Conservation (phyloP, 2,113 vertebrate species). For the Hippolais icterina region DNA sequence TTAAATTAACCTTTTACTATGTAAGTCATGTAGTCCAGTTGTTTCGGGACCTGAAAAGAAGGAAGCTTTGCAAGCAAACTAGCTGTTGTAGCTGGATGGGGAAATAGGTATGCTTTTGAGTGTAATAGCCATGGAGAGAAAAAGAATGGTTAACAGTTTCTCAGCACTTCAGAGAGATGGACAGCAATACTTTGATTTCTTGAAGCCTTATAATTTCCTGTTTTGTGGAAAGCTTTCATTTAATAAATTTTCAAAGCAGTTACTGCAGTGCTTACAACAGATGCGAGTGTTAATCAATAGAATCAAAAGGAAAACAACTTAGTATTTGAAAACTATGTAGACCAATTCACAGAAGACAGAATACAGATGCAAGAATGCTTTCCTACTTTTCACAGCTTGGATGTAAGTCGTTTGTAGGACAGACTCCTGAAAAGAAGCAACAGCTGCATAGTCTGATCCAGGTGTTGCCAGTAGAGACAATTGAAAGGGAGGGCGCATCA, state of each 20-base stretch:
- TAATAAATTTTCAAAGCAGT: background rate
- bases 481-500: accelerated
- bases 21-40: accelerated
- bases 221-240: background rate
- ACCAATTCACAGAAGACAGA: background rate
- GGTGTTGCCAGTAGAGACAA: background rate
- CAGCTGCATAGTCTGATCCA: accelerated
- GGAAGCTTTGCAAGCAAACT: background rate
- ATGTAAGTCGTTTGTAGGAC: accelerated
- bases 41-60: background rate
- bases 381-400: background rate
- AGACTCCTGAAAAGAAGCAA: background rate
- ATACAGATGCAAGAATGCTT: background rate
- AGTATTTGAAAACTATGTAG: background rate
- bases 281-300: background rate
- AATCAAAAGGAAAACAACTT: background rate
- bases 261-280: background rate
- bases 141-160: background rate
- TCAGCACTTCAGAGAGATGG: background rate
- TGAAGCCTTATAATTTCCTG: background rate
- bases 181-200: background rate
- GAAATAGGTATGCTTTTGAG: background rate
- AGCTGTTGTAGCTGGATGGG: background rate
- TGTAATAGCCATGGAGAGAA: no score
- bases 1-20: background rate